Base-by-base conservation (phyloP, 2,797 vertebrate genomes). In the Myripristis jacobus region DNA sequence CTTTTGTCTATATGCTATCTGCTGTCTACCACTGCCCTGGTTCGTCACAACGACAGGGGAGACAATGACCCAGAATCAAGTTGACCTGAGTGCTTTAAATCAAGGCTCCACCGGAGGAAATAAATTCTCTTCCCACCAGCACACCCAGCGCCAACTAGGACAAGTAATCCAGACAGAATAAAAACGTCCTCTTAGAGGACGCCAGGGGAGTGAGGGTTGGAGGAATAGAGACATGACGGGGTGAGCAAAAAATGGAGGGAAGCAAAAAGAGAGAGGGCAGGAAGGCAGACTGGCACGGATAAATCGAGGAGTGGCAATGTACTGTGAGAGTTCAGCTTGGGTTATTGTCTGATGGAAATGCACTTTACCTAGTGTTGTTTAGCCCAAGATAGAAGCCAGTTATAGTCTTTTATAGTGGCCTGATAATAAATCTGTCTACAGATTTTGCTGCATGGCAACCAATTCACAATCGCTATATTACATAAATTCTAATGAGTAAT, bases 21-120 rank as follows among this genome's bases (percentile, higher is more conserved):
- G 75, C 70, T 47, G 72, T 82, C 75, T 82, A 73, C 68, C 64
- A 78, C 85, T 89, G 91, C 75, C 90, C 92, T 90, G 87, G 74
- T 92, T 92, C 75, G 52, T 76, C 80, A 79, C 60, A 31, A 75
- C 78, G 54, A 73, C 92, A 88, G 85, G 90, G 91, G 90, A 93
- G 77, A 92, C 77, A 34, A 55, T 89, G 93, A 92, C 93, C 93
- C 89, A 93, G 92, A 94, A 94, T 92, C 79, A 64, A 59, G 73
- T 76, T 89, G 87, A 90, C 91, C 89, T 80, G 75, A 87, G 78
- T 46, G 75, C 86, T 91, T 92, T 90, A 84, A 90, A 92, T 91
- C 87, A 88, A 92, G 87, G 77, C 86, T 85, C 54, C 75, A 86
- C 63, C 7, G 52, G 75, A 89, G 82, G 83, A 90, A 86, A 90